These are phyloP conservation scores for Chiridota heheva DNA, from an alignment of 35 echinoderm and acorn worm species.

Conservation along the genomic window DNA sequence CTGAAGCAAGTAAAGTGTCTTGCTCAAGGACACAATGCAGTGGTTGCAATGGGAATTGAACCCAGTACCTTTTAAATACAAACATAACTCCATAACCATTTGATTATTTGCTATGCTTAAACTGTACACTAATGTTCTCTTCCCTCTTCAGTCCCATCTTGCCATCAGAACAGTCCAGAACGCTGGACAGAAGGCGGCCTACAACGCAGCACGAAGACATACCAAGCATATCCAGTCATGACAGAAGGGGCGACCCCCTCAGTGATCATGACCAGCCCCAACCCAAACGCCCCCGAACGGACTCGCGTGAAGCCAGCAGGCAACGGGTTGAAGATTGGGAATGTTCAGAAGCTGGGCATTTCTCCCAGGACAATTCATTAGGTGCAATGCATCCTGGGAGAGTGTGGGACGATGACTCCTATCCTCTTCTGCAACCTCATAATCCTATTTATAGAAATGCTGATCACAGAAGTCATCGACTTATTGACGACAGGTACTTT, in stretches of 20 bases:
- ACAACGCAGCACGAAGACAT: constrained; percentile 17
- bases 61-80: too few relatives aligned
- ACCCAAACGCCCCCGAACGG: constrained; percentile 30
- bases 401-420: constrained; percentile 22
- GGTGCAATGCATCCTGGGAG: constrained; percentile 11
- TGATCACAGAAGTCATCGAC: constrained; percentile 32
- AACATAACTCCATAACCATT: too few relatives aligned
- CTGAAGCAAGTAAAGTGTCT: too few relatives aligned
- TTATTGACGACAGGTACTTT: too few relatives aligned
- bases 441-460: too few relatives aligned
- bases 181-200: constrained; percentile 33
- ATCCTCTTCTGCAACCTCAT: too few relatives aligned
- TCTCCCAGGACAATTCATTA: neutral
- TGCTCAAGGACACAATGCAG: too few relatives aligned
- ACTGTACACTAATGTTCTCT: neutral
- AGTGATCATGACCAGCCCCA: constrained; percentile 34
- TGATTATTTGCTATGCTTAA: neutral
- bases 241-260: constrained; percentile 3
- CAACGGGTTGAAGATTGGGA: constrained; percentile 26
- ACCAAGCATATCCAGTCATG: neutral
- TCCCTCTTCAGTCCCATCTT: constrained; percentile 24
- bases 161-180: constrained; percentile 50
- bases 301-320: constrained; percentile 1
- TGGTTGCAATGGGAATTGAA: too few relatives aligned
- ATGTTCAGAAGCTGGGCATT: constrained; percentile 5